Percentiles rank a stretch among this genome's conserved stretches.
Conservation (phyloP, 1,140 invertebrate species). For the Conus ventricosus region DNA sequence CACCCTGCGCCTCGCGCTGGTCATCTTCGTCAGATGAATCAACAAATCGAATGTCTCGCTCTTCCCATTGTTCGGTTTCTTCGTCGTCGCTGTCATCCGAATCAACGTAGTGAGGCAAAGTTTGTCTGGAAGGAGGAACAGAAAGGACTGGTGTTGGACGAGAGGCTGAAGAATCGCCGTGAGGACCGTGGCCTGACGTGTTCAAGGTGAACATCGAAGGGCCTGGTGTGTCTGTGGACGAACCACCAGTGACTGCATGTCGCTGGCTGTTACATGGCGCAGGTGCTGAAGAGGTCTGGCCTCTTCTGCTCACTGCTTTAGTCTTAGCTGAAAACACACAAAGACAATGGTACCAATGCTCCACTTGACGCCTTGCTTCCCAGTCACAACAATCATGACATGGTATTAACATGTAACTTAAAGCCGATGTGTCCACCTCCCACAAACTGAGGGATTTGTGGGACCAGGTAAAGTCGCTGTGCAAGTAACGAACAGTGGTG, state of each 20-base stretch:
- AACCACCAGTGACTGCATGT: not conserved
- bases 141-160: not conserved
- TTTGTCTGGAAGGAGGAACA: not conserved
- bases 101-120: not conserved
- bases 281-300: not conserved
- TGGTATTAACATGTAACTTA: too few relatives aligned
- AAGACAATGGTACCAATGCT: too few relatives aligned
- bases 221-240: not conserved
- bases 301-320: not conserved
- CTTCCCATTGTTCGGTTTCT: not conserved
- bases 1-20: not conserved
- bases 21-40: not conserved
- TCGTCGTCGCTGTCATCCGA: slow-evolving; percentile 1
- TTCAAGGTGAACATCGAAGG: not conserved
- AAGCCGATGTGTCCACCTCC: too few relatives aligned
- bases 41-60: not conserved
- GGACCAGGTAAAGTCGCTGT: too few relatives aligned
- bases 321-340: not conserved
- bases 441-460: too few relatives aligned
- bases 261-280: not conserved
- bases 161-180: too few relatives aligned
- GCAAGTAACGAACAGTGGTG: too few relatives aligned
- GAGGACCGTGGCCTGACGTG: too few relatives aligned
- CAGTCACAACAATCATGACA: too few relatives aligned
- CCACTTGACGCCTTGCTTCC: too few relatives aligned